Conservation (phyloP, 1,140 invertebrate genomes). For the Macrobrachium rosenbergii region DNA sequence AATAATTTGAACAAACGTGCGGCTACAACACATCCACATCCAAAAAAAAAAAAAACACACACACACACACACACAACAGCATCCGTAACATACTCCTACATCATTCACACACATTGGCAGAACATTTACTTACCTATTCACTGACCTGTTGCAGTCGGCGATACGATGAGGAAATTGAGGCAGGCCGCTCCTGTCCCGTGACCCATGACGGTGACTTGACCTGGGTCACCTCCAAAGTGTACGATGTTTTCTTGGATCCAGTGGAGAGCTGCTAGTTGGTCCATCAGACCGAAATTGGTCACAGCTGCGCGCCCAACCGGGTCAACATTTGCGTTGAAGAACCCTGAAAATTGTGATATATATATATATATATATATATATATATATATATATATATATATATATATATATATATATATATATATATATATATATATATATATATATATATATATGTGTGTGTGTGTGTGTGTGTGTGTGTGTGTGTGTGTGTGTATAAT, state of each 20-base stretch:
- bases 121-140: neutral
- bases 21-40: too few relatives aligned
- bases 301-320: conserved; percentile 25
- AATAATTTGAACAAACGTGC: too few relatives aligned
- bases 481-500: too few relatives aligned
- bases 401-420: too few relatives aligned
- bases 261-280: conserved; percentile 68
- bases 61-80: too few relatives aligned
- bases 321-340: conserved; percentile 26
- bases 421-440: too few relatives aligned
- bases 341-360: neutral
- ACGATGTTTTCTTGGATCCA: conserved; percentile 79
- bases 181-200: conserved; percentile 94
- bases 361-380: too few relatives aligned
- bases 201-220: conserved; percentile 88
- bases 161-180: conserved; percentile 89
- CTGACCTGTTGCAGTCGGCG: conserved; percentile 83
- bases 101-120: neutral
- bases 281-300: conserved; percentile 69
- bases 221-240: conserved; percentile 87
- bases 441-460: too few relatives aligned
- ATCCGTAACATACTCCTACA: too few relatives aligned
- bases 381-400: too few relatives aligned
- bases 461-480: too few relatives aligned
- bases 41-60: too few relatives aligned